Base-by-base conservation (phyloP, 1,140 invertebrate species). In the Neomicropteryx cornuta region DNA sequence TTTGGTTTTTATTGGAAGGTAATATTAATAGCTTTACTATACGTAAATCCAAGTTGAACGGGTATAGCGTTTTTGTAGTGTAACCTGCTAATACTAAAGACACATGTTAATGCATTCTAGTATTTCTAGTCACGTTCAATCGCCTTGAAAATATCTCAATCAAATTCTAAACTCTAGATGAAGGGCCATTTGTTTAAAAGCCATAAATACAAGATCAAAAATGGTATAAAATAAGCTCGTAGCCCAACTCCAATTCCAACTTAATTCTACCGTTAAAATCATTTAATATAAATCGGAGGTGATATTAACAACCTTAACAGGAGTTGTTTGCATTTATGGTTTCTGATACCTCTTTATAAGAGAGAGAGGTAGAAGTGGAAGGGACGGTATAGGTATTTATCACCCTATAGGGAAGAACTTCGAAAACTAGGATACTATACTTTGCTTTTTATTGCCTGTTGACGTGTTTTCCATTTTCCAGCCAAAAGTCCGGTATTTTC, bases 401-500 rank as follows among this genome's bases (percentile, higher is more conserved):
- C n/a, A n/a, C n/a, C n/a, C n/a, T n/a, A n/a, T n/a, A n/a, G n/a
- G n/a, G n/a, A n/a, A n/a, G n/a, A n/a, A n/a, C n/a, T n/a, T n/a
- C n/a, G n/a, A n/a, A n/a, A n/a, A n/a, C n/a, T n/a, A n/a, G n/a
- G n/a, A n/a, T n/a, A n/a, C n/a, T n/a, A n/a, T n/a, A n/a, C n/a
- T n/a, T n/a, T n/a, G n/a, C n/a, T n/a, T n/a, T n/a, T n/a, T n/a
- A n/a, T n/a, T n/a, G n/a, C n/a, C n/a, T n/a, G n/a, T n/a, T n/a
- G n/a, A n/a, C n/a, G n/a, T n/a, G n/a, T n/a, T n/a, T n/a, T n/a
- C n/a, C n/a, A n/a, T n/a, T 35, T 57, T 62, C 18, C 44, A 80
- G 77, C 72, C 11, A 73, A 78, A 36, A 83, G 79, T 60, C 88
- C 89, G 0, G 73, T 93, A 1, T 89, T 87, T 51, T 83, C 84